phyloP scores from a whole-genome alignment of 2,797 vertebrate genomes.

The Lepilemur septentrionalis region DNA sequence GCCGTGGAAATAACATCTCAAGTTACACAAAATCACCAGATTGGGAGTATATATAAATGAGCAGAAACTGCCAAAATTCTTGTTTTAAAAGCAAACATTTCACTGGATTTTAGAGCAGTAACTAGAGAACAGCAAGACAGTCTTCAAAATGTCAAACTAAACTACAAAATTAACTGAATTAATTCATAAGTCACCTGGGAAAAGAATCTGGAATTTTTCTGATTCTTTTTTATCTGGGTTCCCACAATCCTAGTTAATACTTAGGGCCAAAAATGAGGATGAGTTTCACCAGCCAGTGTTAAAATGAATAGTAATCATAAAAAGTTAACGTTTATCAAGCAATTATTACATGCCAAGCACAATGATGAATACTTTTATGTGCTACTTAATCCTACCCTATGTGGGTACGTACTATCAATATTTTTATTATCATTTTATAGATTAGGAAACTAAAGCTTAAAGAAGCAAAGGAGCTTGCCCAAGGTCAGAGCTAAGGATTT shows the following conservation, averaged over 20 bases:
- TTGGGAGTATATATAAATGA: slow-evolving; percentile 24
- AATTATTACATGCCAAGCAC: background rate
- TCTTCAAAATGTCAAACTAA: slow-evolving; percentile 5
- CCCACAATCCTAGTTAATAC: background rate
- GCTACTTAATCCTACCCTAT: background rate
- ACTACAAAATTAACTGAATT: slow-evolving; percentile 9
- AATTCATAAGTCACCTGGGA: slow-evolving; percentile 8
- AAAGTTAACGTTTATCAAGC: background rate
- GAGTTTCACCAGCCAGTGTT: background rate
- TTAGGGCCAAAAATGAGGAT: background rate
- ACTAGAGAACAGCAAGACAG: background rate
- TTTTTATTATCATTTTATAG: slow-evolving; percentile 9
- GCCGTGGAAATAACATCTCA: slow-evolving; percentile 45
- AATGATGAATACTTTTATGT: slow-evolving; percentile 23
- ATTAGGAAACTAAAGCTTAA: slow-evolving; percentile 22
- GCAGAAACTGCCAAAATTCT: slow-evolving; percentile 37
- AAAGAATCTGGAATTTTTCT: slow-evolving; percentile 25
- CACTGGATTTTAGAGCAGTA: slow-evolving; percentile 15
- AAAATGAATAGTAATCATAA: slow-evolving; percentile 11
- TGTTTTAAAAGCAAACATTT: slow-evolving; percentile 25
- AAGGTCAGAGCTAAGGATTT: slow-evolving; percentile 26
- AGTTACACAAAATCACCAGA: slow-evolving; percentile 41
- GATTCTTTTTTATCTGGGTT: background rate
- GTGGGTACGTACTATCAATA: background rate
- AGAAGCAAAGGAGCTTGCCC: background rate